A percentile compares a stretch with the other conserved stretches of the same genome.
Conservation (phyloP, 2,888 invertebrate genomes). For the Temnothorax ravouxi region DNA sequence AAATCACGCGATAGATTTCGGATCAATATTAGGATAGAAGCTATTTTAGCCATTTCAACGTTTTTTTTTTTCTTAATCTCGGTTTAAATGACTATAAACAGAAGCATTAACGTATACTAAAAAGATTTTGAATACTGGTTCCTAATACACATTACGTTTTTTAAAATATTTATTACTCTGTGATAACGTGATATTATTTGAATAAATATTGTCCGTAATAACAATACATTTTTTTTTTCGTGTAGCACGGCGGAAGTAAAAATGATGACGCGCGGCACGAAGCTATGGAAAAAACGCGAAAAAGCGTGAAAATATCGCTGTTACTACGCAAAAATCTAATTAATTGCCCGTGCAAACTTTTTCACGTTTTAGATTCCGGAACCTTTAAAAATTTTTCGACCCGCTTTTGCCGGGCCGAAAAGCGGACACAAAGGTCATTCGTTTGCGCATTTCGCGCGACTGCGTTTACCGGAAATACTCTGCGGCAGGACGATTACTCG, state of each 20-base stretch:
- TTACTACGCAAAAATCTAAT: conserved; percentile 47
- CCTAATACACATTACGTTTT: not conserved
- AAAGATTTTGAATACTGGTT: not conserved
- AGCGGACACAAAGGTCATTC: conserved; percentile 29
- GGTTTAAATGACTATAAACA: not conserved
- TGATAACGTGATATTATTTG: not conserved
- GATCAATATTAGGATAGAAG: not conserved
- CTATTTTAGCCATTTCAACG: not conserved
- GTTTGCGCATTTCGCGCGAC: conserved; percentile 5
- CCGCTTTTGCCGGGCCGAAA: conserved; percentile 1
- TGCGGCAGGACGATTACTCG: conserved; percentile 1
- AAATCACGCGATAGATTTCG: not conserved
- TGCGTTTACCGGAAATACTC: not conserved
- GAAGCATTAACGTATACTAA: not conserved
- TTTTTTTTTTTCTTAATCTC: not conserved
- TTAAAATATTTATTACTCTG: not conserved
- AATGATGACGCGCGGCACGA: conserved; percentile 31
- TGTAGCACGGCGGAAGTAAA: conserved; percentile 10
- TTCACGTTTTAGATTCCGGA: conserved; percentile 28
- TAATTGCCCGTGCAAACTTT: conserved; percentile 42
- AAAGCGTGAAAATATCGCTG: conserved; percentile 47
- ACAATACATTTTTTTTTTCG: conserved; percentile 23
- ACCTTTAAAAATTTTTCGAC: conserved; percentile 38
- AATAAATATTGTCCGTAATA: conserved; percentile 17
- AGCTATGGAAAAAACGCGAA: conserved; percentile 6